Conservation (phyloP, 2,888 invertebrate species). For the Argyresthia goedartella region DNA sequence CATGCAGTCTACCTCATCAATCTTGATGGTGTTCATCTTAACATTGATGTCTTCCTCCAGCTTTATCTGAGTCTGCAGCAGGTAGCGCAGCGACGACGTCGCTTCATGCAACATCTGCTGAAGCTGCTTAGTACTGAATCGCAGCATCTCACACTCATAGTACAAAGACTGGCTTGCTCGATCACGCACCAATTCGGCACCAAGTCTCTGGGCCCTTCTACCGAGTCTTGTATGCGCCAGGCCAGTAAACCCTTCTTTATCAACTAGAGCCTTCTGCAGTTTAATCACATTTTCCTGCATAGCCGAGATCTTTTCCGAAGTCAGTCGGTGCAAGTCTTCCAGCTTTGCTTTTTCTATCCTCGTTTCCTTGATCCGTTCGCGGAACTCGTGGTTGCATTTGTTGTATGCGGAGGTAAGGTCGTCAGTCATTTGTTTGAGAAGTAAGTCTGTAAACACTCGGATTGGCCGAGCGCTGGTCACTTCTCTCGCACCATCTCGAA, state of each 20-base stretch:
- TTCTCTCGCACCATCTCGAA: slow-evolving; percentile 79
- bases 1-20: slow-evolving; percentile 95
- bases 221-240: slow-evolving; percentile 88
- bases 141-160: slow-evolving; percentile 78
- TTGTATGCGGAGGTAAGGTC: slow-evolving; percentile 84
- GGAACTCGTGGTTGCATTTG: slow-evolving; percentile 83
- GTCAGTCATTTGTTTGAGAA: slow-evolving; percentile 84
- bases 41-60: slow-evolving; percentile 94
- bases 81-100: slow-evolving; percentile 81
- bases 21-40: slow-evolving; percentile 90
- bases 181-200: slow-evolving; percentile 87
- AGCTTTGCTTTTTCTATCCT: slow-evolving; percentile 83
- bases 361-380: slow-evolving; percentile 81
- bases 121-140: slow-evolving; percentile 75
- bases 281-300: slow-evolving; percentile 83
- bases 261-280: slow-evolving; percentile 82
- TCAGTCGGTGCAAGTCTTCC: slow-evolving; percentile 86
- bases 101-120: slow-evolving; percentile 81
- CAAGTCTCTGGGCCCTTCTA: slow-evolving; percentile 83
- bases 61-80: slow-evolving; percentile 88
- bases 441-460: slow-evolving; percentile 82
- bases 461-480: slow-evolving; percentile 80
- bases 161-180: slow-evolving; percentile 81
- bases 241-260: slow-evolving; percentile 86
- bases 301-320: slow-evolving; percentile 76